Evolutionary conservation across 2,888 invertebrate genomes (phyloP).

Genomic region (Schizaphis graminum): DNA sequence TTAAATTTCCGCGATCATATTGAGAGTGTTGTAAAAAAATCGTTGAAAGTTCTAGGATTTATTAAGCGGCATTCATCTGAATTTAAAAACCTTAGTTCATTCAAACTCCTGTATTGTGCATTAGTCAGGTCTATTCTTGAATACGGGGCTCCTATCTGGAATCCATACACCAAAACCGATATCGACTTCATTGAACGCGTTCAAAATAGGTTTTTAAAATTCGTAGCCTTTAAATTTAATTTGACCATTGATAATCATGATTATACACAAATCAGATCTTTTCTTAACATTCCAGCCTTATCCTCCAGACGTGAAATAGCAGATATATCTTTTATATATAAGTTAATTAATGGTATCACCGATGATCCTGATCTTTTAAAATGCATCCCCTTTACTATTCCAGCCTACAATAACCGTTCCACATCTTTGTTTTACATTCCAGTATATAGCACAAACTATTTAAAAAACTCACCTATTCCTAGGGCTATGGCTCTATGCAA

Average conservation of each 20-base stretch:
- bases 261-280: constrained; percentile 5
- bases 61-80: too few species aligned
- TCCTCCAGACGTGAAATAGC: constrained; percentile 16
- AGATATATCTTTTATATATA: constrained; percentile 1
- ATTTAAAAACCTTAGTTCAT: neutral
- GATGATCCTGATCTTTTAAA: constrained; percentile 22
- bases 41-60: too few species aligned
- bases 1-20: constrained; percentile 7
- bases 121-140: constrained; percentile 14
- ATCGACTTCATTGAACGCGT: neutral
- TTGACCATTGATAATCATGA: constrained; percentile 13
- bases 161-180: neutral
- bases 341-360: neutral
- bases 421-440: constrained; percentile 11
- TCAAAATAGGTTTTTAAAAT: constrained; percentile 24
- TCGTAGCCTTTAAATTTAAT: constrained; percentile 19
- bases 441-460: constrained; percentile 17
- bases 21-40: constrained; percentile 14
- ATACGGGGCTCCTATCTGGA: constrained; percentile 5
- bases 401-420: constrained; percentile 19
- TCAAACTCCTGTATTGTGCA: neutral
- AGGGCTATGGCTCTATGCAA: constrained; percentile 16
- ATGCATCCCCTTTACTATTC: neutral
- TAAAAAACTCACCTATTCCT: constrained; percentile 25
- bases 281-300: constrained; percentile 18